Evolutionary conservation across 2,888 invertebrate species (phyloP).

Genomic region (Sphaerophoria rueppellii): DNA sequence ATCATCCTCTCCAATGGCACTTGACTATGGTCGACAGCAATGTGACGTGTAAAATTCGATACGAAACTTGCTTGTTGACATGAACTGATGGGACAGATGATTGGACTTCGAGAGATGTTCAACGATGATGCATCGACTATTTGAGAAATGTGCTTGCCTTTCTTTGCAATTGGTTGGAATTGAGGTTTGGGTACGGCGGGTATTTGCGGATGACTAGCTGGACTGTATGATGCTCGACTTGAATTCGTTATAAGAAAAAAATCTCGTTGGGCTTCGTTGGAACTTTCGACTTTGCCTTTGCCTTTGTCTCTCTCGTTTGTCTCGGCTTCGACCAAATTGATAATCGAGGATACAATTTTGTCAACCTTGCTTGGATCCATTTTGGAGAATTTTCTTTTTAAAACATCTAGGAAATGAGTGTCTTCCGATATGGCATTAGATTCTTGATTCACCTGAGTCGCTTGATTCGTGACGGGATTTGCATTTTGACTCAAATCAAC

Average conservation of each 20-base stretch:
- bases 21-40: conserved; percentile 76
- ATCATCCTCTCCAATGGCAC: conserved; percentile 77
- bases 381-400: conserved; percentile 12
- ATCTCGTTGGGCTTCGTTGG: not conserved
- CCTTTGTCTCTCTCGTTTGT: not conserved
- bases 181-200: not conserved
- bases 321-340: not conserved
- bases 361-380: not conserved
- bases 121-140: conserved; percentile 48
- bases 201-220: not conserved
- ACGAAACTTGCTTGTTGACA: conserved; percentile 77
- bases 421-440: not conserved
- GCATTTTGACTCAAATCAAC: not conserved
- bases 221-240: conserved; percentile 18
- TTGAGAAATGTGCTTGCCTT: not conserved
- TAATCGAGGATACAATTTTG: conserved; percentile 18
- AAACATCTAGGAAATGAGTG: not conserved
- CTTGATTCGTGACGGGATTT: too few relatives aligned
- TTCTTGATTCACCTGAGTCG: not conserved
- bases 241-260: conserved; percentile 4
- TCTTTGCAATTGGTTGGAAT: conserved; percentile 1
- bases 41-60: conserved; percentile 78
- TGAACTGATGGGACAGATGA: conserved; percentile 76
- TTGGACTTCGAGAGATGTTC: conserved; percentile 75
- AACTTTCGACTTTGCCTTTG: not conserved